phyloP scores from a whole-genome alignment of 2,888 invertebrate species.

The Andrena praecox region DNA sequence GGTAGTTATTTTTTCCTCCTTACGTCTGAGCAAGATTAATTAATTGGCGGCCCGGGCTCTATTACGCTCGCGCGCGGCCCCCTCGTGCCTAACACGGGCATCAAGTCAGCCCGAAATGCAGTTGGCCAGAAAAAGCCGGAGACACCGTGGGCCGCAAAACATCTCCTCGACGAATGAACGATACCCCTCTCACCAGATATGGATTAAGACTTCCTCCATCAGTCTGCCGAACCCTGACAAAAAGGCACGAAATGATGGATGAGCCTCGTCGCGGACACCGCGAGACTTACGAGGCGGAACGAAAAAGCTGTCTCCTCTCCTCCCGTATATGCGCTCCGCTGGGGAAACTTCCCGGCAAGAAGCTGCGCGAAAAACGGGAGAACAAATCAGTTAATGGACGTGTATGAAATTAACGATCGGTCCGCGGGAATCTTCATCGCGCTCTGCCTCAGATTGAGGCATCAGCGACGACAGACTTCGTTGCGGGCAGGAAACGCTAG shows the following conservation, averaged over 20 bases:
- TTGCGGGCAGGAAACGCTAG: background rate
- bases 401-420: conserved; percentile 51
- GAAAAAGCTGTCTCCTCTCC: conserved; percentile 51
- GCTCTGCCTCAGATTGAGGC: conserved; percentile 13
- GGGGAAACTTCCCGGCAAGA: conserved; percentile 32
- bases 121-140: conserved; percentile 57
- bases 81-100: conserved; percentile 51
- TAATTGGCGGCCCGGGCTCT: conserved; percentile 57
- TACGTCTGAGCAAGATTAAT: conserved; percentile 49
- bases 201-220: conserved; percentile 72
- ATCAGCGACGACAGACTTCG: background rate
- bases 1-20: background rate
- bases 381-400: conserved; percentile 55
- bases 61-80: conserved; percentile 49
- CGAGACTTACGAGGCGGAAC: conserved; percentile 34
- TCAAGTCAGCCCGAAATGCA: conserved; percentile 51
- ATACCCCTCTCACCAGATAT: conserved; percentile 64
- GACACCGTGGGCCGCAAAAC: conserved; percentile 63
- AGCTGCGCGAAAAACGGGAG: conserved; percentile 27
- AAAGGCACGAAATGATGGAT: conserved; percentile 71
- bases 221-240: conserved; percentile 68
- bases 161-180: conserved; percentile 68
- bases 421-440: background rate
- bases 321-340: conserved; percentile 38
- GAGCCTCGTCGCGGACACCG: conserved; percentile 48